Evolutionary conservation across 2,888 invertebrate species (phyloP), one percentile per base, ranked within the genome.

Genomic region (Orthosia gothica): DNA sequence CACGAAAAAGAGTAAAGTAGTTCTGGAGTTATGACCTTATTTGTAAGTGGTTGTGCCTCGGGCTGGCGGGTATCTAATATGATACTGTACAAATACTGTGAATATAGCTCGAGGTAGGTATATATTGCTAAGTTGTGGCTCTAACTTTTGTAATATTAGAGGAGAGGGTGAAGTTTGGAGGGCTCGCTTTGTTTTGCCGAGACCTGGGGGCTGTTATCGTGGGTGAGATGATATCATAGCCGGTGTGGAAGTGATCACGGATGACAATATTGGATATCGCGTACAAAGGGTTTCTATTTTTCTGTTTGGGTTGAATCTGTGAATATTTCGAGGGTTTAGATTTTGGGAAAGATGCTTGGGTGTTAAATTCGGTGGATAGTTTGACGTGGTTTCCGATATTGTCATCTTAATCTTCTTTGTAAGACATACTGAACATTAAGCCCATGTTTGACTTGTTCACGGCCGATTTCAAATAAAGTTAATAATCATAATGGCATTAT

Each of bases 81-180:
- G 74, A 76, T 84, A 67, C 81, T 88, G 82, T 85, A 86, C 86
- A 89, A 85, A 88, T 83, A 83, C 80, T n/a, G 81, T 79, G 45
- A 72, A 72, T 86, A 90, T 68, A 65, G 64, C 50, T 67, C 68
- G 72, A 70, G 58, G 70, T 74, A 71, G 91, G 91, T 92, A 45
- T 61, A 45, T 45, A 92, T 92, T 90, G 88, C 88, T 84, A 92
- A 93, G 90, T 93, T 92, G 90, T 84, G 87, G 85, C 87, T 82
- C 79, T 79, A 95, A 96, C 94, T 95, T 95, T 94, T 91, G 93
- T 92, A 95, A 96, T 95, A 95, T 94, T 90, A 92, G 92, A 89
- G 86, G 90, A 89, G 91, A 88, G 91, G 91, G 89, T 84, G 75
- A 93, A 95, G 91, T 95, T 95, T 91, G 89, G 90, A 92, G 90